Evolutionary conservation across 2,888 invertebrate genomes (phyloP), one percentile per base, ranked within the genome.

Genomic region (Hemicrepidius hirtus): DNA sequence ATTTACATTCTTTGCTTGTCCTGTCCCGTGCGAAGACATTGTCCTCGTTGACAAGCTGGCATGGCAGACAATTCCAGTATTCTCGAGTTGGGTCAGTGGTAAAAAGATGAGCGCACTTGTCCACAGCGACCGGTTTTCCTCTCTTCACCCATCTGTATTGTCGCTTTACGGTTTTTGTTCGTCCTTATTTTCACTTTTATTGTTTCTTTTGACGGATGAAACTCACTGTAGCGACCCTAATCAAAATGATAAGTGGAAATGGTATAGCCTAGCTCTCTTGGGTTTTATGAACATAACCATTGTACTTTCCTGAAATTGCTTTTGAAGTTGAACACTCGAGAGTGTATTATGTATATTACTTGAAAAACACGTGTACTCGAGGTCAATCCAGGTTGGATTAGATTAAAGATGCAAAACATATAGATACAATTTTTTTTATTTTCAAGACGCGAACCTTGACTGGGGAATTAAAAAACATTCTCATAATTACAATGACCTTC

Each of bases 81-180:
- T 7, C 57, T 35, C 44, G 46, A 59, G 65, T 20, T 64, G 59
- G 63, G 62, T 28, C 50, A 71, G 66, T 57, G 59, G 46, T 66
- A 66, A 66, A 71, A 71, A 59, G 66, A 66, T 71, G 66, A 60
- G 18, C 55, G 55, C 66, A 71, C 41, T 57, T 57, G 57, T 63
- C 62, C 28, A 49, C 49, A 32, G 21, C 41, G 37, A 66, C 66
- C 66, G 66, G 66, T 66, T 66, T n/a, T n/a, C n/a, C n/a, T n/a
- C n/a, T 53, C 20, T 57, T 20, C 18, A n/a, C 53, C 41, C 20
- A 44, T 57, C 37, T 57, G 35, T 37, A 37, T 18, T 55, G 55
- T 37, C 57, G 18, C 37, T 37, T 49, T 37, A 37, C 53, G 24
- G 28, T 53, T 53, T 53, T 28, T 53, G 28, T 16, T 21, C 9